Percentiles rank a stretch among this genome's conserved stretches.
phyloP scores from a whole-genome alignment of 2,888 invertebrate species.

The Trachelus stipa region DNA sequence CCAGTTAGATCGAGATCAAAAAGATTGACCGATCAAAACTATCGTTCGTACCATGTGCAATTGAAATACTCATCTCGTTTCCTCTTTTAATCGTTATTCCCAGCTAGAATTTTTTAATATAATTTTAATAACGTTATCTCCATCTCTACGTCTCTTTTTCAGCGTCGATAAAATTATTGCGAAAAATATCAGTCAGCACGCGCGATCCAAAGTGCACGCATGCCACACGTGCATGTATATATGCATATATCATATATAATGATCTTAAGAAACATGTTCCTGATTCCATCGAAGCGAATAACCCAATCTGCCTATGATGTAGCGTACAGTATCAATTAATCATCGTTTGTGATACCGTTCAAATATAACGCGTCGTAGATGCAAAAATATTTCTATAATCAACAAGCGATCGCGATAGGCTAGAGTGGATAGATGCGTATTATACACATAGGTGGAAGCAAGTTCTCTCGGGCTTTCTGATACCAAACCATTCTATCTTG shows the following conservation, averaged over 20 bases:
- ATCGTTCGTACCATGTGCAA: background rate
- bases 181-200: background rate
- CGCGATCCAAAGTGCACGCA: background rate
- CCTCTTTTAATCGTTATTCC: background rate
- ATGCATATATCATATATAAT: background rate
- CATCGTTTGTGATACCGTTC: background rate
- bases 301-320: background rate
- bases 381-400: background rate
- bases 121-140: background rate
- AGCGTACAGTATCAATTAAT: background rate
- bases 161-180: background rate
- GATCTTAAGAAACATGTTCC: background rate
- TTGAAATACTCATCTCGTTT: background rate
- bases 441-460: background rate
- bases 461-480: constrained; percentile 1
- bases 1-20: constrained; percentile 29
- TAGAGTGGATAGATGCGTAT: background rate
- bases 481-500: constrained; percentile 36
- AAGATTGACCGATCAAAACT: constrained; percentile 26
- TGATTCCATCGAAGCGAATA: background rate
- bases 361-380: background rate
- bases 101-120: background rate
- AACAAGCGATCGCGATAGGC: background rate
- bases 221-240: too few relatives aligned
- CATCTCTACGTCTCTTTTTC: background rate